phyloP scores from a whole-genome alignment of 2,888 invertebrate species.

The Ptychoptera albimana region DNA sequence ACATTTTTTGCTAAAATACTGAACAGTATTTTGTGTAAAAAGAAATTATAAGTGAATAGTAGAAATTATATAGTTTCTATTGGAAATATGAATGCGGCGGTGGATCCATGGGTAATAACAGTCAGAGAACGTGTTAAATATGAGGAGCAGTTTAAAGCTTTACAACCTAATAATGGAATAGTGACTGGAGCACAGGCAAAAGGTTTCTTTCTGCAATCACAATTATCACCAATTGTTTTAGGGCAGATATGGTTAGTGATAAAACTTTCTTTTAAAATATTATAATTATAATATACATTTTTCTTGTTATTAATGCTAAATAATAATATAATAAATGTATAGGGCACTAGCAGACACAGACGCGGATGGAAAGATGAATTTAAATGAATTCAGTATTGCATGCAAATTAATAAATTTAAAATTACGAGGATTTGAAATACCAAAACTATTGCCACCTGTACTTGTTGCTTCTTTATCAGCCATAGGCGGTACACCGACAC shows the following conservation, averaged over 20 bases:
- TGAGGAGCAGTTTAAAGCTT: conserved; percentile 76
- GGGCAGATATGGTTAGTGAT: conserved; percentile 83
- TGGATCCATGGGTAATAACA: conserved; percentile 78
- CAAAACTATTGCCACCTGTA: conserved; percentile 66
- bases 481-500: conserved; percentile 30
- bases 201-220: conserved; percentile 81
- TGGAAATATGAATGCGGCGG: conserved; percentile 25
- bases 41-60: too few species aligned
- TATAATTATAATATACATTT: background rate
- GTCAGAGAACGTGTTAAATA: conserved; percentile 77
- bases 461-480: conserved; percentile 50
- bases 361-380: conserved; percentile 90
- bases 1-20: too few species aligned
- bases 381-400: conserved; percentile 94
- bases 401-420: conserved; percentile 92
- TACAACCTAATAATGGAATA: conserved; percentile 74
- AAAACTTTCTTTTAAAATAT: background rate
- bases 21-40: too few species aligned
- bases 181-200: conserved; percentile 89
- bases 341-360: conserved; percentile 88
- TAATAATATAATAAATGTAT: conserved; percentile 36
- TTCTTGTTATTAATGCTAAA: conserved; percentile 5
- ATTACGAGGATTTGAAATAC: conserved; percentile 80
- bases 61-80: background rate
- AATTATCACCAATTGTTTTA: conserved; percentile 72